Percentiles rank a stretch among this genome's conserved stretches.
phyloP scores from a whole-genome alignment of 2,888 invertebrate species.

The Amblyteles armatorius region DNA sequence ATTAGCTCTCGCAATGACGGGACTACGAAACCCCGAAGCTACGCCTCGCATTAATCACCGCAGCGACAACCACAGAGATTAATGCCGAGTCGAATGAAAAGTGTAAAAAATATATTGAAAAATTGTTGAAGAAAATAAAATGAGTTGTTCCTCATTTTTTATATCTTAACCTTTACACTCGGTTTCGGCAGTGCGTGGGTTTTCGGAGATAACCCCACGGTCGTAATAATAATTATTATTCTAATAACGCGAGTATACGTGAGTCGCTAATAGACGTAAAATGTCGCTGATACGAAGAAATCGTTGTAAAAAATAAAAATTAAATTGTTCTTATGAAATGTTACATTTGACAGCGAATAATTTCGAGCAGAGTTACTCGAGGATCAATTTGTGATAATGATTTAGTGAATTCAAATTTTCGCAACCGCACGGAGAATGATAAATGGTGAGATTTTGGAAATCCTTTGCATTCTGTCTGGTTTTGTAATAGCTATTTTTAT shows the following conservation, averaged over 20 bases:
- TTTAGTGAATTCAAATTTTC: not conserved
- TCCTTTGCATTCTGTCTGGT: not conserved
- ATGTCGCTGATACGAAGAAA: conserved; percentile 3
- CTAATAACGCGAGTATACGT: conserved; percentile 35
- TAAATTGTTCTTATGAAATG: conserved; percentile 2
- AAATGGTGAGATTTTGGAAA: too few species aligned
- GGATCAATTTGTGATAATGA: not conserved
- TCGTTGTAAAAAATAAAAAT: not conserved
- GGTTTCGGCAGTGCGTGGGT: conserved; percentile 26
- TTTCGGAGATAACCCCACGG: conserved; percentile 14
- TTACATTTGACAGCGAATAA: not conserved
- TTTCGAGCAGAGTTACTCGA: not conserved
- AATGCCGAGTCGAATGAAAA: not conserved
- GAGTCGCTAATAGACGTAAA: conserved; percentile 51
- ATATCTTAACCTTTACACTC: not conserved
- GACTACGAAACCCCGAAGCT: not conserved
- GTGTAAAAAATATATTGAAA: not conserved
- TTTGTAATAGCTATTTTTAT: too few species aligned
- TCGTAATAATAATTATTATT: conserved; percentile 41
- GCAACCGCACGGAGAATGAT: too few species aligned
- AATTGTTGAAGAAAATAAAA: not conserved
- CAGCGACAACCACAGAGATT: not conserved
- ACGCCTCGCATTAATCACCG: not conserved
- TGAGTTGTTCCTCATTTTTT: not conserved
- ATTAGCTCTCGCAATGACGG: not conserved